Conservation (phyloP, 2,888 invertebrate genomes). For the Aelia acuminata region DNA sequence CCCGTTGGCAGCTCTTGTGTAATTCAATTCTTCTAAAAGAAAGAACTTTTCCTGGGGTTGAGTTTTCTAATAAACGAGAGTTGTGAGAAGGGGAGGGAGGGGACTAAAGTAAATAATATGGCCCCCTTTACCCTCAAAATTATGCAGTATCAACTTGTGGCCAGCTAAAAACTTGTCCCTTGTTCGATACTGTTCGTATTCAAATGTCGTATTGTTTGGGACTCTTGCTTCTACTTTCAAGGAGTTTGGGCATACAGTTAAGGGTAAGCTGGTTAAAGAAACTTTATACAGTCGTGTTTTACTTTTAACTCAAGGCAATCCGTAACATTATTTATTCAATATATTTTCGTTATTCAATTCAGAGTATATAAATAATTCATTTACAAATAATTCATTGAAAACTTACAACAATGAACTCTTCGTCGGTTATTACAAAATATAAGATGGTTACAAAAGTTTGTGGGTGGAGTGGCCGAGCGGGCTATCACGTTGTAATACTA, state of each 20-base stretch:
- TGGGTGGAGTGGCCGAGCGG: too few species aligned
- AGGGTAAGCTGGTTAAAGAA: background rate
- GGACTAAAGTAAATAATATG: conserved; percentile 45
- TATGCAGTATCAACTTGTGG: conserved; percentile 42
- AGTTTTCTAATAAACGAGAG: conserved; percentile 48
- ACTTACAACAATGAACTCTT: too few species aligned
- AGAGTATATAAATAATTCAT: too few species aligned
- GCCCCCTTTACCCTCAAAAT: background rate
- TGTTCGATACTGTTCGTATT: conserved; percentile 28
- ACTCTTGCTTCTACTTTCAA: background rate
- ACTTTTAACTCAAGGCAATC: too few species aligned
- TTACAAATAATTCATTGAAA: too few species aligned
- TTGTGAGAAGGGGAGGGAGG: too few species aligned
- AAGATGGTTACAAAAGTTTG: too few species aligned
- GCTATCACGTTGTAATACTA: too few species aligned
- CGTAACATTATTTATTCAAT: too few species aligned
- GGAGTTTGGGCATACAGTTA: background rate
- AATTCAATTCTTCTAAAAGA: conserved; percentile 34
- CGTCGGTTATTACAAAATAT: too few species aligned
- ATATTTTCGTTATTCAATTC: too few species aligned
- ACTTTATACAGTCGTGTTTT: background rate
- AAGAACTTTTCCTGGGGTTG: conserved; percentile 41
- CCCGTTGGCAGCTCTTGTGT: background rate
- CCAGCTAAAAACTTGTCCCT: conserved; percentile 1
- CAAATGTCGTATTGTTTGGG: conserved; percentile 5